These are phyloP conservation scores for Lonchura striata DNA, from an alignment of 2,113 vertebrate genomes.

Conservation along the genomic window DNA sequence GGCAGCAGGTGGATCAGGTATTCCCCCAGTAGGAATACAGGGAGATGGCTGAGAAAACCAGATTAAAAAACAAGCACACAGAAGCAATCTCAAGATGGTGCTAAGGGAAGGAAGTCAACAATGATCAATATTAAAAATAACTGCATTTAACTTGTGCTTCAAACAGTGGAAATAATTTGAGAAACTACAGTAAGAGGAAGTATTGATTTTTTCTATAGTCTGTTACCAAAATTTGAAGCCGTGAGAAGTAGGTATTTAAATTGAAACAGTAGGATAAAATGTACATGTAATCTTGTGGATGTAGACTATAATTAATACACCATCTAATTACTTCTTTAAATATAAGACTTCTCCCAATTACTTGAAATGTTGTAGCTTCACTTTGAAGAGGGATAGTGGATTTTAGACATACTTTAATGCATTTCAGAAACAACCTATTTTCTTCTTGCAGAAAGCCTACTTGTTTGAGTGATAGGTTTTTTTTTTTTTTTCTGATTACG, in stretches of 20 bases:
- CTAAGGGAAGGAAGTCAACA: not conserved
- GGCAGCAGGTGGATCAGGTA: not conserved
- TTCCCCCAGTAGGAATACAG: not conserved
- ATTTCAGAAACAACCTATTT: not conserved
- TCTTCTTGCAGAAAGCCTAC: not conserved
- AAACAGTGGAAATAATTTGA: not conserved
- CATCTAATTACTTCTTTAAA: not conserved
- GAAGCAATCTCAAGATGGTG: not conserved
- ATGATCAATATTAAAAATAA: not conserved
- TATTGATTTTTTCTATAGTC: not conserved
- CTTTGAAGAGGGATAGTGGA: not conserved
- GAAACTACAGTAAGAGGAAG: not conserved
- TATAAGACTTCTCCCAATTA: not conserved
- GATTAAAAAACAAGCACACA: not conserved
- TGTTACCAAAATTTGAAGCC: not conserved
- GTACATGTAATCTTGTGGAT: not conserved
- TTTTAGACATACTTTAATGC: not conserved
- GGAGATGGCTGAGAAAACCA: not conserved
- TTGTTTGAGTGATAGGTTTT: not conserved
- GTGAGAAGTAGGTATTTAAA: not conserved
- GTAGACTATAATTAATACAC: not conserved
- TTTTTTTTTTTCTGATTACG: not conserved
- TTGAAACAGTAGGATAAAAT: not conserved
- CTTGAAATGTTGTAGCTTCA: not conserved
- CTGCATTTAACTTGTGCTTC: not conserved